phyloP scores from a whole-genome alignment of 2,113 vertebrate species.

The Channa maculata region DNA sequence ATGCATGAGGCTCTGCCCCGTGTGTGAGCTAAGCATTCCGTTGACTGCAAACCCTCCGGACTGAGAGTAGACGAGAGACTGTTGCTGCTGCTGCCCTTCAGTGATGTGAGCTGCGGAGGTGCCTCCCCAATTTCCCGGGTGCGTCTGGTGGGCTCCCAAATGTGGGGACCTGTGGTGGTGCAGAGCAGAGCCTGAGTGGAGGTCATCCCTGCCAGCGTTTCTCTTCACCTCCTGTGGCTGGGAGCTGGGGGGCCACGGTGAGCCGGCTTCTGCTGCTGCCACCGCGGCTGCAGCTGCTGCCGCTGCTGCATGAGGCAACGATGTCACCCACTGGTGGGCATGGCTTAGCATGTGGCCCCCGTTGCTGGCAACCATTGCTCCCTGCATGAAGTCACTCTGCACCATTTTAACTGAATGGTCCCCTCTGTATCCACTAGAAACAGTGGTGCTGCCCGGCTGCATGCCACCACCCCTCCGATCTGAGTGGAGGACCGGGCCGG shows the following conservation, averaged over 20 bases:
- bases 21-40: constrained; percentile 93
- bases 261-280: constrained; percentile 88
- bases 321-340: constrained; percentile 96
- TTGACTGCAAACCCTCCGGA: constrained; percentile 94
- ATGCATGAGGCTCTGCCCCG: constrained; percentile 91
- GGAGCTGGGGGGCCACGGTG: constrained; percentile 89
- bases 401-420: constrained; percentile 93
- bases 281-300: constrained; percentile 90
- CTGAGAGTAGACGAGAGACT: constrained; percentile 92
- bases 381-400: constrained; percentile 96
- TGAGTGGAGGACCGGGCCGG: constrained; percentile 90
- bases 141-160: constrained; percentile 89
- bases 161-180: constrained; percentile 92
- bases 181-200: constrained; percentile 88
- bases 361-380: constrained; percentile 93
- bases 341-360: constrained; percentile 95
- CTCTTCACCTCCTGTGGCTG: constrained; percentile 90
- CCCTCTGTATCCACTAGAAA: constrained; percentile 90
- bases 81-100: constrained; percentile 83
- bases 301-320: constrained; percentile 92
- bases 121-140: constrained; percentile 89
- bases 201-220: constrained; percentile 87
- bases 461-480: constrained; percentile 89
- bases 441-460: constrained; percentile 88
- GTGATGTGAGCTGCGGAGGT: constrained; percentile 89